Percentiles rank a stretch among this genome's conserved stretches.
These are phyloP conservation scores for Cylloceria caligata DNA, from an alignment of 2,888 invertebrate genomes.

Conservation along the genomic window DNA sequence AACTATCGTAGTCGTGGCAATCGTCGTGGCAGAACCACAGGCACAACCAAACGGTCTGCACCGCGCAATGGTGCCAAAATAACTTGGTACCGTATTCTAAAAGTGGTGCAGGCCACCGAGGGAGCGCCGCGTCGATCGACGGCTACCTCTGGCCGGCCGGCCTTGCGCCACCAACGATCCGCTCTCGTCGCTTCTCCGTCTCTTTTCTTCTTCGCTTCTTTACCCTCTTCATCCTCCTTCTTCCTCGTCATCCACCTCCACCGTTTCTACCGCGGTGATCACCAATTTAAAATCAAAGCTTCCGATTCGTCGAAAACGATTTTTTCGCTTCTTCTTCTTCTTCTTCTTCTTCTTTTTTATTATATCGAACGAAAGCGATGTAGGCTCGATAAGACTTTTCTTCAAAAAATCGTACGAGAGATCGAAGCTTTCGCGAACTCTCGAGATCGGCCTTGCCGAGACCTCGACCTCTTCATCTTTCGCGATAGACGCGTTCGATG, in stretches of 20 bases:
- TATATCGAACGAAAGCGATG: neutral
- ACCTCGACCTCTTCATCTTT: conserved; percentile 21
- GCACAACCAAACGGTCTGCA: conserved; percentile 74
- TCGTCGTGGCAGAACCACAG: conserved; percentile 31
- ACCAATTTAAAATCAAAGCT: conserved; percentile 68
- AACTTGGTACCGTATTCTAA: conserved; percentile 82
- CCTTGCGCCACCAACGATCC: conserved; percentile 66
- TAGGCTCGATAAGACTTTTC: neutral
- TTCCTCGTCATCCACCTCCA: conserved; percentile 67
- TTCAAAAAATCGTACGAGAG: neutral
- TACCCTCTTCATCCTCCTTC: conserved; percentile 22
- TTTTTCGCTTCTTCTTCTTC: no score
- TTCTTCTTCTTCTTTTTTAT: conserved; percentile 6
- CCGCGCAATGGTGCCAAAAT: conserved; percentile 81
- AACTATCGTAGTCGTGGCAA: conserved; percentile 30
- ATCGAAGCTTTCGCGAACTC: neutral
- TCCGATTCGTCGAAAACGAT: conserved; percentile 47
- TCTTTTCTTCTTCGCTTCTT: conserved; percentile 53
- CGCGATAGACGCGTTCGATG: neutral
- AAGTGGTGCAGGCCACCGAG: conserved; percentile 79
- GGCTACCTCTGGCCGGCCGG: conserved; percentile 68
- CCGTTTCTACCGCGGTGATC: conserved; percentile 55
- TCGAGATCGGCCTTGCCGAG: conserved; percentile 12
- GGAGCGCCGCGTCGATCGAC: conserved; percentile 75
- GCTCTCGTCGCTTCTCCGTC: conserved; percentile 61